Conservation (phyloP, 2,797 vertebrate species). For the Silurus aristotelis region DNA sequence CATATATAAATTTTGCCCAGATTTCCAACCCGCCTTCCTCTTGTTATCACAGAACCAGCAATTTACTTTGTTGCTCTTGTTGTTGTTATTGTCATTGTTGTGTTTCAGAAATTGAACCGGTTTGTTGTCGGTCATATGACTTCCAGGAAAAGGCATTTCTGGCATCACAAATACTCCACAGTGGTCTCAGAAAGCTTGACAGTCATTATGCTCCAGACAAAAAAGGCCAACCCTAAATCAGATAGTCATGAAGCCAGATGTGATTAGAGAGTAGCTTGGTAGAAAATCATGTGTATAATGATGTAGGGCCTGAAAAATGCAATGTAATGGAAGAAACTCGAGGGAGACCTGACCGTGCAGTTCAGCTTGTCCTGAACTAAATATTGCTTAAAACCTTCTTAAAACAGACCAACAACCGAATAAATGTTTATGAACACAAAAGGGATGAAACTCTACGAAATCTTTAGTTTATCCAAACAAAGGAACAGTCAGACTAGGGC, state of each 20-base stretch:
- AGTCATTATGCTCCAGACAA: slow-evolving; percentile 57
- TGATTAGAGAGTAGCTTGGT: slow-evolving; percentile 35
- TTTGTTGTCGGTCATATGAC: slow-evolving; percentile 20
- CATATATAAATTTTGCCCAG: slow-evolving; percentile 53
- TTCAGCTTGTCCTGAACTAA: neutral
- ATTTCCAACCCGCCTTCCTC: slow-evolving; percentile 5
- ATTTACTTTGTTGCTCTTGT: slow-evolving; percentile 17
- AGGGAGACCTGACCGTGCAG: neutral
- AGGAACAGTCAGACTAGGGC: slow-evolving; percentile 19
- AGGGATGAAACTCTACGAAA: slow-evolving; percentile 5
- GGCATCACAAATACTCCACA: slow-evolving; percentile 62
- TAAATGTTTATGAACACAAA: slow-evolving; percentile 14
- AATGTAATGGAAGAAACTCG: slow-evolving; percentile 2
- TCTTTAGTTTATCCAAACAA: slow-evolving; percentile 3
- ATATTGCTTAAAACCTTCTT: neutral
- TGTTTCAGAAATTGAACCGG: slow-evolving; percentile 19
- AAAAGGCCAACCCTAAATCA: slow-evolving; percentile 61
- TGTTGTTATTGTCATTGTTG: neutral
- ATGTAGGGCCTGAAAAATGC: slow-evolving; percentile 27
- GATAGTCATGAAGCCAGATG: slow-evolving; percentile 61
- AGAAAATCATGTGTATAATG: slow-evolving; percentile 35
- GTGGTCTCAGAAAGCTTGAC: slow-evolving; percentile 59
- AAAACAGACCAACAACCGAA: slow-evolving; percentile 11
- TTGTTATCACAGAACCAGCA: slow-evolving; percentile 35
- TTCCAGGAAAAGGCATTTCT: slow-evolving; percentile 43